Evolutionary conservation across 1,140 invertebrate genomes (phyloP).

Genomic region (Temnothorax nylanderi): DNA sequence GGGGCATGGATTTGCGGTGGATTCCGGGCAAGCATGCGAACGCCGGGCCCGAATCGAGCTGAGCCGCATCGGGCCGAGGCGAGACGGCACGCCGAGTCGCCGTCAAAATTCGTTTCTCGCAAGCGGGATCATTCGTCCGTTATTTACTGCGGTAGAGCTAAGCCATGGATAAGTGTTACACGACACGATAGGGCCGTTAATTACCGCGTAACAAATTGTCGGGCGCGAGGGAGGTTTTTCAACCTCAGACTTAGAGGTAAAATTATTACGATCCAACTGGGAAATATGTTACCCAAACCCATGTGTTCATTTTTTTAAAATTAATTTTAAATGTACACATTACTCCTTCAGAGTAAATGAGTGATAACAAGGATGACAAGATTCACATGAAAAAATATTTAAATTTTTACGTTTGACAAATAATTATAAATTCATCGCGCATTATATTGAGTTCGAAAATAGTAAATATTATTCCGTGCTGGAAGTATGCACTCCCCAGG

Average conservation of each 20-base stretch:
- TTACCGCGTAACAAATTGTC: slow-evolving; percentile 42
- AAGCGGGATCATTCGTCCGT: slow-evolving; percentile 29
- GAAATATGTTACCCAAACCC: neutral
- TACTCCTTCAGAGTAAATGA: neutral
- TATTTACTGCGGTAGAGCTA: slow-evolving; percentile 31
- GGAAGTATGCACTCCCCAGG: neutral
- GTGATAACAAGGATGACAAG: neutral
- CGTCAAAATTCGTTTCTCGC: slow-evolving; percentile 12
- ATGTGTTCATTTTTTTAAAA: neutral
- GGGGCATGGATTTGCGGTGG: slow-evolving; percentile 60
- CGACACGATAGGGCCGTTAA: slow-evolving; percentile 51
- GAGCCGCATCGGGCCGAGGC: neutral
- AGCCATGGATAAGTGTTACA: slow-evolving; percentile 46
- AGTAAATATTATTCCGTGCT: neutral
- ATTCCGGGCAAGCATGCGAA: slow-evolving; percentile 64
- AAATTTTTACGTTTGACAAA: neutral
- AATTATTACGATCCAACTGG: slow-evolving; percentile 23
- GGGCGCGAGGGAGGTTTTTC: slow-evolving; percentile 11
- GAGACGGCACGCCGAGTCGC: neutral
- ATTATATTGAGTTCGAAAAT: neutral
- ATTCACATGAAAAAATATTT: neutral
- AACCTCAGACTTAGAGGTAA: slow-evolving; percentile 10
- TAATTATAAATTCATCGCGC: neutral
- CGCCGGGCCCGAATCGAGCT: neutral
- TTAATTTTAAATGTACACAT: neutral